Evolutionary conservation across 1,140 invertebrate genomes (phyloP).

Genomic region (Brachionus rotundiformis): DNA sequence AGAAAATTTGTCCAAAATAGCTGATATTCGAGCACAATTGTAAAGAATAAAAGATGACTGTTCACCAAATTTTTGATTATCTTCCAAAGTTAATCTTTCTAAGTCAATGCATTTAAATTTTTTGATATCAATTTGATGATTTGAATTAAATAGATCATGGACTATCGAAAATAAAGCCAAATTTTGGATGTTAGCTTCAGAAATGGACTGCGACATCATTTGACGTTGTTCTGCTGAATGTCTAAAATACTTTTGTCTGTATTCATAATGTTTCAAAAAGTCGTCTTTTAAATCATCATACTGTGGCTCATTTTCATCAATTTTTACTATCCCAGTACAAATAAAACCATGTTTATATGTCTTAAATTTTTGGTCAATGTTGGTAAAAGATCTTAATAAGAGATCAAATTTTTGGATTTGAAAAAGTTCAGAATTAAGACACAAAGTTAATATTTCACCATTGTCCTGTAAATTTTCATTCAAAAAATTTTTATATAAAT

Average conservation of each 20-base stretch:
- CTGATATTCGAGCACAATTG: slow-evolving; percentile 40
- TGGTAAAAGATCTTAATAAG: background rate
- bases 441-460: background rate
- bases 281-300: background rate
- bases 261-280: background rate
- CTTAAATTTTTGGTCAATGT: background rate
- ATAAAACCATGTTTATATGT: slow-evolving; percentile 22
- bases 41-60: slow-evolving; percentile 49
- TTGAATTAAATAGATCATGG: slow-evolving; percentile 25
- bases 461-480: background rate
- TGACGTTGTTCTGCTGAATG: slow-evolving; percentile 45
- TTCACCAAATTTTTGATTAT: background rate
- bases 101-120: slow-evolving; percentile 43
- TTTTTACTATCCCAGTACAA: slow-evolving; percentile 32
- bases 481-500: slow-evolving; percentile 17
- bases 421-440: slow-evolving; percentile 31
- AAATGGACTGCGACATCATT: background rate
- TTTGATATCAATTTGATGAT: slow-evolving; percentile 44
- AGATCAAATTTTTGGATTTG: slow-evolving; percentile 45
- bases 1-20: slow-evolving; percentile 37
- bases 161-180: slow-evolving; percentile 29
- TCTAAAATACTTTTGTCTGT: background rate
- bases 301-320: slow-evolving; percentile 12
- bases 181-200: background rate
- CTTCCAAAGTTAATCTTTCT: background rate